A percentile compares a stretch with the other conserved stretches of the same genome.
phyloP scores from a whole-genome alignment of 2,113 vertebrate species.

The Chaetodon trifascialis region DNA sequence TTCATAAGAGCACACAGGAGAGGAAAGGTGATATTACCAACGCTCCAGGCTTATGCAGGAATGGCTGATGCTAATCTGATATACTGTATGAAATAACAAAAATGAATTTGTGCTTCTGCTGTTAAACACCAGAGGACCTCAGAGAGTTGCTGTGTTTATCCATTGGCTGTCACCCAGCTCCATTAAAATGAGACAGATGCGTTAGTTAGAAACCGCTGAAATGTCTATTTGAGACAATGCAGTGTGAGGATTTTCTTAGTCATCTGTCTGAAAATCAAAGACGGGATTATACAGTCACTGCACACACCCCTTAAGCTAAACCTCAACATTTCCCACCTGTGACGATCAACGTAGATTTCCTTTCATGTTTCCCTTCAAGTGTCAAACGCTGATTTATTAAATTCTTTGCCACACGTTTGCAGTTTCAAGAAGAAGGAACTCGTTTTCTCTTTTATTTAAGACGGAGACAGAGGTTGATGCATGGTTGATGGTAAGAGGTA shows the following conservation, averaged over 20 bases:
- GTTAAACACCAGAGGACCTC: slow-evolving; percentile 52
- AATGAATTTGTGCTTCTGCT: slow-evolving; percentile 1
- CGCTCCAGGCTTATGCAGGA: neutral
- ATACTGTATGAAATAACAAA: neutral
- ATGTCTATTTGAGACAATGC: slow-evolving; percentile 21
- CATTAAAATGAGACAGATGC: slow-evolving; percentile 36
- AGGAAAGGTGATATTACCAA: neutral
- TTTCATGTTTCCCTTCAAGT: slow-evolving; percentile 10
- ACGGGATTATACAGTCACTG: slow-evolving; percentile 7
- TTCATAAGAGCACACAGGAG: neutral
- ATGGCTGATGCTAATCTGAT: neutral
- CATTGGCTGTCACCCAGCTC: neutral
- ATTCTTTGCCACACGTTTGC: neutral
- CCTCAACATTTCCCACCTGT: slow-evolving; percentile 33
- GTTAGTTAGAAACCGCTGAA: slow-evolving; percentile 11
- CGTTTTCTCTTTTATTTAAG: neutral
- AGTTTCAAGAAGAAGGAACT: neutral
- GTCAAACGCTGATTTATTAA: neutral
- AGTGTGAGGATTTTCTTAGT: slow-evolving; percentile 42
- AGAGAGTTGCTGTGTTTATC: slow-evolving; percentile 52
- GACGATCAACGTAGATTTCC: slow-evolving; percentile 3
- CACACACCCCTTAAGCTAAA: slow-evolving; percentile 9
- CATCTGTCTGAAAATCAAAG: slow-evolving; percentile 57
- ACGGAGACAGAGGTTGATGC: neutral
- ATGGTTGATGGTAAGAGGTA: neutral